These are phyloP conservation scores for Neoaliturus tenellus DNA, from an alignment of 2,888 invertebrate species.

Conservation along the genomic window DNA sequence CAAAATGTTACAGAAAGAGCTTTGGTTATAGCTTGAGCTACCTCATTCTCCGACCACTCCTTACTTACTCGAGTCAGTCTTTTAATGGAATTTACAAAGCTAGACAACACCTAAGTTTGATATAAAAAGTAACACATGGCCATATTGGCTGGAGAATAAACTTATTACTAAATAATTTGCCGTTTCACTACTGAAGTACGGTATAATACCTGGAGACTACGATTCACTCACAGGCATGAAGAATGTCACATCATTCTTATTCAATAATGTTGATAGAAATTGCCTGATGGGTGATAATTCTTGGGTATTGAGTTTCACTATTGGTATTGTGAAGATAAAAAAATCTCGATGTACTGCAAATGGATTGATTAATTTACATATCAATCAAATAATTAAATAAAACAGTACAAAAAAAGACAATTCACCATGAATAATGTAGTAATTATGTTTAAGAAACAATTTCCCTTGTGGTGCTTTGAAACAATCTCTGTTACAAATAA, in stretches of 20 bases:
- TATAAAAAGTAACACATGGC: conserved; percentile 25
- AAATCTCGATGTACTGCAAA: no score
- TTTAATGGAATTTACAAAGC: conserved; percentile 52
- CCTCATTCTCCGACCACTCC: conserved; percentile 1
- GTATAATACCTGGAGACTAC: background rate
- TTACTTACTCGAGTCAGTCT: conserved; percentile 48
- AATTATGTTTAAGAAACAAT: no score
- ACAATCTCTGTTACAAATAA: no score
- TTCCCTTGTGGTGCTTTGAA: no score
- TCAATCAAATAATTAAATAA: no score
- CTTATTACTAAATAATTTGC: background rate
- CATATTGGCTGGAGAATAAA: conserved; percentile 7
- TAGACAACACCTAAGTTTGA: conserved; percentile 40
- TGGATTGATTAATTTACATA: no score
- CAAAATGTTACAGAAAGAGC: no score
- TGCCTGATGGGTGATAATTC: background rate
- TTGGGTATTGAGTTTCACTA: no score
- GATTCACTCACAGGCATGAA: conserved; percentile 26
- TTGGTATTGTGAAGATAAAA: no score
- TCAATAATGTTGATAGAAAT: background rate
- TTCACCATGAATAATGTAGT: no score
- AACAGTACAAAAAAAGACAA: no score
- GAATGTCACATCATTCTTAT: conserved; percentile 12
- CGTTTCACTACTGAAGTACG: conserved; percentile 1
- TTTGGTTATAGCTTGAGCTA: conserved; percentile 6